phyloP scores from a whole-genome alignment of 2,797 vertebrate genomes.

The Schizothorax lantsangensis region DNA sequence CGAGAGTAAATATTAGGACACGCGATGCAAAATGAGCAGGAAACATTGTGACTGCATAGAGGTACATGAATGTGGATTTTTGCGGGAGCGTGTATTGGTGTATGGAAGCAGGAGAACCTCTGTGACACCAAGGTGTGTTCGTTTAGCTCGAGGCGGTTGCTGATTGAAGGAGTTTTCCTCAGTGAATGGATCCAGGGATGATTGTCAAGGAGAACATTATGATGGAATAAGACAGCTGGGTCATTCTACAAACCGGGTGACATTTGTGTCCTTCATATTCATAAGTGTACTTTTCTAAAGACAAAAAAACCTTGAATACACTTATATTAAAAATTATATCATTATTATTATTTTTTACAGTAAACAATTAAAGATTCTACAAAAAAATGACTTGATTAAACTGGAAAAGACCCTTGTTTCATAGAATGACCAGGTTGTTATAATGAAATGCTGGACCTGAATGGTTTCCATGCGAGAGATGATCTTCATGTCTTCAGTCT shows the following conservation, averaged over 20 bases:
- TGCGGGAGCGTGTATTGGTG: slow-evolving; percentile 27
- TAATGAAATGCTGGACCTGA: slow-evolving; percentile 54
- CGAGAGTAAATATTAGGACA: slow-evolving; percentile 80
- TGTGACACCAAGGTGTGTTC: slow-evolving; percentile 9
- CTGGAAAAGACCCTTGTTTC: neutral
- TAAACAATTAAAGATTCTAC: neutral
- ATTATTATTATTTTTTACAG: neutral
- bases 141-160: slow-evolving; percentile 19
- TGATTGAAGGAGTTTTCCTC: slow-evolving; percentile 36
- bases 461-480: slow-evolving; percentile 56
- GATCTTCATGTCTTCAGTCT: slow-evolving; percentile 21
- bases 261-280: neutral
- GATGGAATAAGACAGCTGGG: slow-evolving; percentile 46
- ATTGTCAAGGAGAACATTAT: slow-evolving; percentile 31
- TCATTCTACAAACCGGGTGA: neutral
- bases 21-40: slow-evolving; percentile 72
- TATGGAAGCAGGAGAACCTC: neutral
- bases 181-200: slow-evolving; percentile 35
- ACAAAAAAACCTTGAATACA: neutral
- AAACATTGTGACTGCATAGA: slow-evolving; percentile 61
- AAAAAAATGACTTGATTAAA: too few relatives aligned
- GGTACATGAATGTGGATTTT: slow-evolving; percentile 32
- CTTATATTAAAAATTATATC: too few relatives aligned
- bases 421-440: neutral
- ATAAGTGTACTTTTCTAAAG: neutral